Evolutionary conservation across 1,140 invertebrate species (phyloP), one percentile per base, ranked within the genome.

Genomic region (Drosophila nikananu): DNA sequence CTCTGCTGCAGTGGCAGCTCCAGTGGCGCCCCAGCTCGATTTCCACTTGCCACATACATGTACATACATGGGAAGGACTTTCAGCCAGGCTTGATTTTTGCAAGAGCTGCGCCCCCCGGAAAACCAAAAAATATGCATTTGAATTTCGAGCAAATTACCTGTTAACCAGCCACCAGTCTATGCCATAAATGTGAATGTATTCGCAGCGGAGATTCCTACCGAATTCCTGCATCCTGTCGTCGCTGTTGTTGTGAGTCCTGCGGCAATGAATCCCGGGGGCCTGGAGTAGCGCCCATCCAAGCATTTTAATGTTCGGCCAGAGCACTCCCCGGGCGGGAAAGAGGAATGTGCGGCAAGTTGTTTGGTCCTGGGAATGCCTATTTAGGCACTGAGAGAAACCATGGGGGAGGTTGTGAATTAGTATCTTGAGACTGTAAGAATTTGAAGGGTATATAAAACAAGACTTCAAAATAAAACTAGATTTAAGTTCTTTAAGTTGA

Each of bases 111-210:
- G 9, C 21, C 21, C 0, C 5, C 13, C 5, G 1, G 6, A 17
- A 57, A 21, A 8, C 10, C 9, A 10, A 19, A 19, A 39, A 17
- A 17, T 21, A 35, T 60, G 42, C 37, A 51, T 66, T 68, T 23
- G 7, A 51, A 35, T 51, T 37, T 70, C 30, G 0, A 27, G 39
- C 35, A 67, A 70, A 70, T 70, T 70, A 70, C 32, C 62, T 41
- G 67, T 70, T 70, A 51, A 54, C 21, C 25, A 67, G 63, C 46
- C 23, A 44, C 17, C 25, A 15, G 12, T 42, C 37, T 27, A 21
- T 55, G 54, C 54, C 46, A 67, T 48, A 67, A 68, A 67, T 54
- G 67, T 42, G 21, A 48, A 48, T 66, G 42, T 39, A 48, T 42
- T 66, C 35, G 13, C 62, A 23, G 63, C 62, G 17, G n/a, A n/a